A percentile compares a stretch with the other conserved stretches of the same genome.
These are phyloP conservation scores for Drosophila eugracilis DNA, from an alignment of 1,140 invertebrate genomes.

Conservation along the genomic window DNA sequence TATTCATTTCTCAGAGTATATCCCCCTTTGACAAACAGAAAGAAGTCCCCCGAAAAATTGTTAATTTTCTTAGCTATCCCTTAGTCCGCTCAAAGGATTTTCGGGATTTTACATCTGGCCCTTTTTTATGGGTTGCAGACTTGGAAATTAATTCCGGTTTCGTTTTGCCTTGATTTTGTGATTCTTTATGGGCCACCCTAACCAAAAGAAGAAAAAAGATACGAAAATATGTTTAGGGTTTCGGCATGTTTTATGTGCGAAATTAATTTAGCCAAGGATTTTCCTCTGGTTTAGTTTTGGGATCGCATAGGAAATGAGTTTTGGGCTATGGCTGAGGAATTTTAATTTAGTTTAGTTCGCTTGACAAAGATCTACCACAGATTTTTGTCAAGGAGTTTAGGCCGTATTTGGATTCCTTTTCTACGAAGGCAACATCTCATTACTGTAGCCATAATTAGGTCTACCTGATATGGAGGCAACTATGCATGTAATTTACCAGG, in stretches of 20 bases:
- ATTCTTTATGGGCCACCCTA: constrained; percentile 23
- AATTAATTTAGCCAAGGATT: constrained; percentile 45
- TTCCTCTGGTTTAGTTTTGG: constrained; percentile 39
- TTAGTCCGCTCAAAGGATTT: constrained; percentile 36
- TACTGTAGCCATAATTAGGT: constrained; percentile 34
- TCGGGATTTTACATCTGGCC: constrained; percentile 16
- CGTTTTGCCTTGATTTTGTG: constrained; percentile 51
- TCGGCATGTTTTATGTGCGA: constrained; percentile 45
- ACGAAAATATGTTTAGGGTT: constrained; percentile 36
- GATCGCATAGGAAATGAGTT: constrained; percentile 38
- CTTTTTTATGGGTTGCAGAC: constrained; percentile 37
- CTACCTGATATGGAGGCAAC: constrained; percentile 26
- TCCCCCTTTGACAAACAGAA: background rate
- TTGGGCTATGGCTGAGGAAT: constrained; percentile 16
- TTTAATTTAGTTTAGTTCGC: constrained; percentile 42
- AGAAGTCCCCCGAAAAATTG: constrained; percentile 14
- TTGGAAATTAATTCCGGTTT: constrained; percentile 57
- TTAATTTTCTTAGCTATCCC: constrained; percentile 21
- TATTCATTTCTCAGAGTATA: background rate
- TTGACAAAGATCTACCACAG: constrained; percentile 14
- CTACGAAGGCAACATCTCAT: constrained; percentile 11
- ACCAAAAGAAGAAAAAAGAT: constrained; percentile 9
- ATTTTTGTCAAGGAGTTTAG: constrained; percentile 6
- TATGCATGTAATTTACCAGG: constrained; percentile 60
- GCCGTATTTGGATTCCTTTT: background rate